phyloP scores from a whole-genome alignment of 2,888 invertebrate species.

The Ferrisia virgata region DNA sequence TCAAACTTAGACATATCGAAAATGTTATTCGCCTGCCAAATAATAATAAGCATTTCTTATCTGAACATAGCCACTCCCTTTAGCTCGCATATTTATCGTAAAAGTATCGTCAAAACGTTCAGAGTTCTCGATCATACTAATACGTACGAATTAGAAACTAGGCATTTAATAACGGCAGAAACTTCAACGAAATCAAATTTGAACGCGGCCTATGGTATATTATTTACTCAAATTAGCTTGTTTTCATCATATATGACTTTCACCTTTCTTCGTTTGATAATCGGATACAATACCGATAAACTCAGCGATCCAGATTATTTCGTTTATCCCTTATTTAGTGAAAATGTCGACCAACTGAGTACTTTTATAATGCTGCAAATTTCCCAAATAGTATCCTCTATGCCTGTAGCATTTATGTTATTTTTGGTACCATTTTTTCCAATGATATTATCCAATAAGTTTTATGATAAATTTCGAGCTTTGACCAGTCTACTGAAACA shows the following conservation, averaged over 20 bases:
- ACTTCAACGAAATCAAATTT: not conserved
- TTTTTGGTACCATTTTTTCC: not conserved
- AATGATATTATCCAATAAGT: not conserved
- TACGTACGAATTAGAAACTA: not conserved
- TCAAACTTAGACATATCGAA: not conserved
- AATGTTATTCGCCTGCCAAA: not conserved
- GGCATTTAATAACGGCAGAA: not conserved
- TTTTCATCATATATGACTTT: not conserved
- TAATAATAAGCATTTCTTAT: not conserved
- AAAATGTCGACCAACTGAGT: not conserved
- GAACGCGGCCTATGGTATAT: not conserved
- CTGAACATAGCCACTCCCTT: not conserved
- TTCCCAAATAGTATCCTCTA: not conserved
- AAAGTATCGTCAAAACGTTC: not conserved
- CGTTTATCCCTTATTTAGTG: not conserved
- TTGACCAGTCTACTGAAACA: not conserved
- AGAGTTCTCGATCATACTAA: not conserved
- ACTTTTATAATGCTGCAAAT: not conserved
- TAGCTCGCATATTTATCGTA: not conserved
- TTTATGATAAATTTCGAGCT: not conserved
- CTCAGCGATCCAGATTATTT: not conserved
- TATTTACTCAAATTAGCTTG: not conserved
- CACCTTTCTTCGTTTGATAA: not conserved
- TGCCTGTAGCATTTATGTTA: not conserved
- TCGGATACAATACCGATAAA: not conserved